phyloP scores from a whole-genome alignment of 1,140 invertebrate genomes.

The Drosophila lini region DNA sequence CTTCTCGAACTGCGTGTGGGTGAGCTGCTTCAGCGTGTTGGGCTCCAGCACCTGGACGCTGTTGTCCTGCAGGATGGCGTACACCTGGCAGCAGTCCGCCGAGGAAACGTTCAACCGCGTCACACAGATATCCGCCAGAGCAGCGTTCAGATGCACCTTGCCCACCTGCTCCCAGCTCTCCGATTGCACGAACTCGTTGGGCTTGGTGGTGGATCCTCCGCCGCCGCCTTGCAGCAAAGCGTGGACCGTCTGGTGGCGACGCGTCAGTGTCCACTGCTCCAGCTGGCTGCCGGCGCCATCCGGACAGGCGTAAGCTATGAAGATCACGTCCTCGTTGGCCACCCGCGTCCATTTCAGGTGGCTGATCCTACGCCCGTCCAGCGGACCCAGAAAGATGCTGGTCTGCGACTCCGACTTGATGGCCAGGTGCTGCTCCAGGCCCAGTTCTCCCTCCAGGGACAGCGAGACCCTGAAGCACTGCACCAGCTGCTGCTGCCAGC shows the following conservation, averaged over 20 bases:
- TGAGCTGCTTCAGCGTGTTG: conserved; percentile 88
- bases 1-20: conserved; percentile 73
- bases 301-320: conserved; percentile 88
- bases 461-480: conserved; percentile 88
- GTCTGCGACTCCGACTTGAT: conserved; percentile 89
- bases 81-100: conserved; percentile 84
- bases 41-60: conserved; percentile 87
- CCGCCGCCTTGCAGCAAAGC: conserved; percentile 86
- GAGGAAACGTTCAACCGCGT: conserved; percentile 54
- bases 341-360: conserved; percentile 92
- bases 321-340: conserved; percentile 92
- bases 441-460: conserved; percentile 56
- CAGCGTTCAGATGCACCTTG: conserved; percentile 52
- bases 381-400: conserved; percentile 90
- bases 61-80: conserved; percentile 90
- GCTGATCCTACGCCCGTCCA: conserved; percentile 85
- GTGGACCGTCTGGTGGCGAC: conserved; percentile 91
- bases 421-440: conserved; percentile 85
- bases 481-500: conserved; percentile 88
- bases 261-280: conserved; percentile 94
- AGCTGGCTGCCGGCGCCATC: conserved; percentile 88
- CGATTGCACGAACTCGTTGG: conserved; percentile 85
- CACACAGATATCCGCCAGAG: conserved; percentile 61
- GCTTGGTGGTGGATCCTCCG: conserved; percentile 38
- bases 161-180: conserved; percentile 86